Conservation (phyloP, 2,888 invertebrate genomes). For the Drosophila birchii region DNA sequence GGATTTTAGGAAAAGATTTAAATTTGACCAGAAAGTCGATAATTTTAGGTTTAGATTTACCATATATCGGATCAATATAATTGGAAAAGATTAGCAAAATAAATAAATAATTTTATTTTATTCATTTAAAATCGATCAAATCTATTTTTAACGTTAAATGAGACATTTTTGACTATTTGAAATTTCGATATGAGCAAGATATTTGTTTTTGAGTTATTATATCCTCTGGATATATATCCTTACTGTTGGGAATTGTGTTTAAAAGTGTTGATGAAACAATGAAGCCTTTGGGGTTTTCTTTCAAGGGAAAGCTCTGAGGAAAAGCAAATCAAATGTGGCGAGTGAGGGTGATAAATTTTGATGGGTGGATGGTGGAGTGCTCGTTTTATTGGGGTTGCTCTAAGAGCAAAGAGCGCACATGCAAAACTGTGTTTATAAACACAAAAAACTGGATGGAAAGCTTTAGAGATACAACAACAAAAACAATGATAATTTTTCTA, state of each 20-base stretch:
- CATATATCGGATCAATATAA: not conserved
- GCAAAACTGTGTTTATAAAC: slow-evolving; percentile 21
- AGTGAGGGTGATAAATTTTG: slow-evolving; percentile 28
- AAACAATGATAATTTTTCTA: too few relatives aligned
- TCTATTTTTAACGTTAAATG: not conserved
- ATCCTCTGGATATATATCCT: not conserved
- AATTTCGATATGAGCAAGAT: not conserved
- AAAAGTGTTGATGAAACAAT: slow-evolving; percentile 2
- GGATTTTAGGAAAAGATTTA: not conserved
- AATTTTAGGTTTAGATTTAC: not conserved
- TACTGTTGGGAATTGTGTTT: slow-evolving; percentile 6
- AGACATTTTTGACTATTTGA: not conserved
- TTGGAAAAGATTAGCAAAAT: not conserved
- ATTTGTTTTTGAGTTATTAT: too few relatives aligned
- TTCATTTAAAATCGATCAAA: not conserved
- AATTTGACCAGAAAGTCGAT: not conserved
- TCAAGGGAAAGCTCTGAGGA: not conserved
- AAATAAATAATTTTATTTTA: not conserved
- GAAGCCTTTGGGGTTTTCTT: slow-evolving; percentile 5
- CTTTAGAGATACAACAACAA: slow-evolving; percentile 3
- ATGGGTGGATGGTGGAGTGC: not conserved
- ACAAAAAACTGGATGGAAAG: slow-evolving; percentile 1
- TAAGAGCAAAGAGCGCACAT: slow-evolving; percentile 18
- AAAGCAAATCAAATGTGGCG: slow-evolving; percentile 43
- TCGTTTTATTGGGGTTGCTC: slow-evolving; percentile 6